Evolutionary conservation across 2,888 invertebrate species (phyloP).

Genomic region (Andrena haemorrhoa): DNA sequence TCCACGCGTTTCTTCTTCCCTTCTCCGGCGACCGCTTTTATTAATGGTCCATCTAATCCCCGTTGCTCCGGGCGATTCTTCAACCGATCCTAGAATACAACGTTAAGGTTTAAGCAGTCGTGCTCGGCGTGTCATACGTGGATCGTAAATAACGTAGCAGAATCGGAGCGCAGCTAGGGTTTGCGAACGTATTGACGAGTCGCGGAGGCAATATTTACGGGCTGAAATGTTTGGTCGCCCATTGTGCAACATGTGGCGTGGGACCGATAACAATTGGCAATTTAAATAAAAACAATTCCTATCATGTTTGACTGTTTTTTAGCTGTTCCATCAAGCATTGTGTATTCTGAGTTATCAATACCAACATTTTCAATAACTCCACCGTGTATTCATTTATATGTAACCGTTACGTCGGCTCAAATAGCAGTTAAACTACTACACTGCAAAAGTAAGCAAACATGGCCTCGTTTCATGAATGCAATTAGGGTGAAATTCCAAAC

Average conservation of each 20-base stretch:
- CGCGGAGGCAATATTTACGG: neutral
- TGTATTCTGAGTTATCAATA: neutral
- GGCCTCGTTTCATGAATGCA: neutral
- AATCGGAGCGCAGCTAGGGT: neutral
- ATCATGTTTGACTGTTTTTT: neutral
- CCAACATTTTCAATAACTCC: neutral
- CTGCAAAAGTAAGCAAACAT: neutral
- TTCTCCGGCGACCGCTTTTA: neutral
- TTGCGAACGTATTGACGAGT: neutral
- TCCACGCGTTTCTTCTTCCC: neutral
- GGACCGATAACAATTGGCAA: neutral
- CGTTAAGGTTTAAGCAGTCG: too few species aligned
- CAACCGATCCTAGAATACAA: too few species aligned
- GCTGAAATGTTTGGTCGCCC: neutral
- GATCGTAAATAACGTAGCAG: neutral
- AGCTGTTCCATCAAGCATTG: neutral
- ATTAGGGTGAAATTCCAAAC: neutral
- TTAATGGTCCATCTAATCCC: slow-evolving; percentile 12
- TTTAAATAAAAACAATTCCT: slow-evolving; percentile 2
- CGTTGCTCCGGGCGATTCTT: too few species aligned
- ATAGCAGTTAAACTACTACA: neutral
- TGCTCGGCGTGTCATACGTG: too few species aligned
- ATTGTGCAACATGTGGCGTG: neutral
- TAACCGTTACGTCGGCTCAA: neutral
- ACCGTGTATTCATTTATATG: neutral